Conservation (phyloP, 2,888 invertebrate genomes). For the Philereme transversata region DNA sequence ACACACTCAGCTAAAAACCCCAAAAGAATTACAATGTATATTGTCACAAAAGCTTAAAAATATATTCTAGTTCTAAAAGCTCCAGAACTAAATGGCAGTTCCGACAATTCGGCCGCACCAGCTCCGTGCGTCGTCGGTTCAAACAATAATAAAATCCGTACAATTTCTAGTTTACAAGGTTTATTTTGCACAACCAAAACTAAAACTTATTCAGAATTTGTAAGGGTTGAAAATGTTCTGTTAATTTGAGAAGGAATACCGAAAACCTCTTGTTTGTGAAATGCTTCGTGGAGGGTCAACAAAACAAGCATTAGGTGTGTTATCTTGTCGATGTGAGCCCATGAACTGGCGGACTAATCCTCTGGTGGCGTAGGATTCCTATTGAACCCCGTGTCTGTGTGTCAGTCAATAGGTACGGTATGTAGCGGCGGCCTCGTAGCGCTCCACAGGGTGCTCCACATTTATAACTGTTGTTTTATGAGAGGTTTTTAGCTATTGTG, state of each 20-base stretch:
- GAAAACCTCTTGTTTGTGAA: conserved; percentile 10
- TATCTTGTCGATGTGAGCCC: conserved; percentile 2
- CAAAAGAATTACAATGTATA: no score
- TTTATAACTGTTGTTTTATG: no score
- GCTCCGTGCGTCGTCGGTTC: neutral
- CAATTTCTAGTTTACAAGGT: neutral
- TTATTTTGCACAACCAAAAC: conserved; percentile 5
- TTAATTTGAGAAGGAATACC: conserved; percentile 5
- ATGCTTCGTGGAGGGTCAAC: conserved; percentile 12
- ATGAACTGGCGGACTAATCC: neutral
- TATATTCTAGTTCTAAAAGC: no score
- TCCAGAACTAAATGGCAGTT: neutral
- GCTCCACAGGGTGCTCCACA: no score
- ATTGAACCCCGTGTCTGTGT: no score
- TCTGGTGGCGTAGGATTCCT: no score
- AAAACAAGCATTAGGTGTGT: conserved; percentile 7
- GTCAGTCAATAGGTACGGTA: no score
- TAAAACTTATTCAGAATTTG: conserved; percentile 2
- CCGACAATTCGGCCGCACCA: neutral
- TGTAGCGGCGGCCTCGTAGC: no score
- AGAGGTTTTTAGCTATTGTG: no score
- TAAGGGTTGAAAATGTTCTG: conserved; percentile 6
- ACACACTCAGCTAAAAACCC: no score
- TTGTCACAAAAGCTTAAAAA: no score
- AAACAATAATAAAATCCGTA: neutral